phyloP scores from a whole-genome alignment of 2,113 vertebrate genomes.

The Varanus salvator region DNA sequence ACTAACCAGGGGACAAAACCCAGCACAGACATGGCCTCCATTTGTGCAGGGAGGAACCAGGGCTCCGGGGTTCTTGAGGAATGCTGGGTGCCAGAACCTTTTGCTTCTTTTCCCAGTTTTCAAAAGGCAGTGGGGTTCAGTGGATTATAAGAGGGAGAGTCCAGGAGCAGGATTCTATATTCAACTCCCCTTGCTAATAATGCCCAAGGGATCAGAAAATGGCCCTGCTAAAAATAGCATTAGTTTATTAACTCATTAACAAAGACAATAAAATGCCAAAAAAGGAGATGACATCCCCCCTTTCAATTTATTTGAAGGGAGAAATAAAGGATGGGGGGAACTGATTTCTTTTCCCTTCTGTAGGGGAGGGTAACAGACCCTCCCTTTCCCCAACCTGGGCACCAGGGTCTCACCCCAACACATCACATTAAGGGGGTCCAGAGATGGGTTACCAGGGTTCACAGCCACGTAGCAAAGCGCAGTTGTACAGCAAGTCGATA shows the following conservation, averaged over 20 bases:
- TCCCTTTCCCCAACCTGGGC: conserved; percentile 16
- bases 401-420: conserved; percentile 26
- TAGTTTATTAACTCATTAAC: conserved; percentile 42
- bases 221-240: conserved; percentile 33
- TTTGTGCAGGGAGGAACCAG: conserved; percentile 1
- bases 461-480: conserved; percentile 47
- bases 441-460: conserved; percentile 37
- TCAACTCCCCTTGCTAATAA: conserved; percentile 33
- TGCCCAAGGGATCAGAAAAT: conserved; percentile 38
- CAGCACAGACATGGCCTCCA: conserved; percentile 18
- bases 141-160: conserved; percentile 4
- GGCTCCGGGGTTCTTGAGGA: background rate
- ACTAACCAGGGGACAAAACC: conserved; percentile 9
- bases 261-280: conserved; percentile 33
- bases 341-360: conserved; percentile 13
- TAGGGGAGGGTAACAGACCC: background rate
- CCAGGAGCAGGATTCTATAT: conserved; percentile 16
- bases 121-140: conserved; percentile 4
- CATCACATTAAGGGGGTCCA: conserved; percentile 34
- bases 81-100: background rate
- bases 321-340: background rate
- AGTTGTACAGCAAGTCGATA: conserved; percentile 44
- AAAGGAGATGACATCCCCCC: conserved; percentile 19
- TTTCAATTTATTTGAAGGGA: background rate
- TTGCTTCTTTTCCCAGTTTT: conserved; percentile 2